A percentile compares a stretch with the other conserved stretches of the same genome.
Conservation (phyloP, 2,113 vertebrate species). For the Coptodon bakossiorum region DNA sequence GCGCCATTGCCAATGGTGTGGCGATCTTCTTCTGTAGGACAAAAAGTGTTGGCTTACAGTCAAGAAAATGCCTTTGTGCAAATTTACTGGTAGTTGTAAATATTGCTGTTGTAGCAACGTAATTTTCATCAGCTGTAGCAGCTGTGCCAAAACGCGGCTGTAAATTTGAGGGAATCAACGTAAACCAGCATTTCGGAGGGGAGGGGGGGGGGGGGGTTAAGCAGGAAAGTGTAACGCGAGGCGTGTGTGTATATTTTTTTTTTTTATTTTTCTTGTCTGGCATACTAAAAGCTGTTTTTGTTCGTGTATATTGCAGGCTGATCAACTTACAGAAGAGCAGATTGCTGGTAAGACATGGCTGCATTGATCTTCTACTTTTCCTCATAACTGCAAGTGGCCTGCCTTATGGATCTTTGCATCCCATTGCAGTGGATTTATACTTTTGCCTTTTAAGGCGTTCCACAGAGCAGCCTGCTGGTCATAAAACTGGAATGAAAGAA, state of each 20-base stretch:
- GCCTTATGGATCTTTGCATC: conserved; percentile 43
- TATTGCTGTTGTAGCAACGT: background rate
- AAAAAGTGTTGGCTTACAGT: background rate
- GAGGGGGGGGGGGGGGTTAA: background rate
- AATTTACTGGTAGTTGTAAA: background rate
- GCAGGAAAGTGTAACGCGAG: background rate
- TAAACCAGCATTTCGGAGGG: background rate
- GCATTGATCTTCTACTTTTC: conserved; percentile 29
- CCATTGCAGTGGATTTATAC: conserved; percentile 62
- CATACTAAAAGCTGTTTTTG: background rate
- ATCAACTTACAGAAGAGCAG: conserved; percentile 99
- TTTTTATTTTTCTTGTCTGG: background rate
- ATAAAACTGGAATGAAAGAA: conserved; percentile 64
- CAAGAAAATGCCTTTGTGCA: background rate
- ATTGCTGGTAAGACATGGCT: conserved; percentile 88
- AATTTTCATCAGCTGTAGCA: background rate
- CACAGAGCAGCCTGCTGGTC: conserved; percentile 31
- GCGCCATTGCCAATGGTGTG: accelerated
- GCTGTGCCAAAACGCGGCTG: background rate
- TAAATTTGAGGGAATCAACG: background rate
- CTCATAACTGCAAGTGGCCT: conserved; percentile 23
- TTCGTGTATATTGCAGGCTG: conserved; percentile 74
- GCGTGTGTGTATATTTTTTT: background rate
- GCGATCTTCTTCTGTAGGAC: background rate
- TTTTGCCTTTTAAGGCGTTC: conserved; percentile 73